Evolutionary conservation across 2,888 invertebrate species (phyloP).

Genomic region (Caenorhabditis afra): DNA sequence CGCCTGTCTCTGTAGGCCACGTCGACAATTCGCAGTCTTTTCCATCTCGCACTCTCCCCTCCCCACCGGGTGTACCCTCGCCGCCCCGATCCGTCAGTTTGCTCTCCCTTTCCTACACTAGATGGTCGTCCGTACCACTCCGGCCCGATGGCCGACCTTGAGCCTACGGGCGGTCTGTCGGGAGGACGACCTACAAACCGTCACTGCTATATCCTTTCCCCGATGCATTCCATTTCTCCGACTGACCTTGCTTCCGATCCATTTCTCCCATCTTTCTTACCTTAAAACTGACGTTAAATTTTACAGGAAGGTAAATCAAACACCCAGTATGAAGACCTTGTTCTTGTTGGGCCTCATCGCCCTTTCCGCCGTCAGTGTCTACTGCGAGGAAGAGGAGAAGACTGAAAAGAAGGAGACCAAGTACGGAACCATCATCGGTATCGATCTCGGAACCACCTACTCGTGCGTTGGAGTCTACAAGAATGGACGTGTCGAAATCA

Average conservation of each 20-base stretch:
- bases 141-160: slow-evolving; percentile 40
- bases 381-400: slow-evolving; percentile 70
- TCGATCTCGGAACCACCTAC: slow-evolving; percentile 81
- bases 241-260: slow-evolving; percentile 27
- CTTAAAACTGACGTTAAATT: slow-evolving; percentile 2
- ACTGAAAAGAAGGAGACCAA: slow-evolving; percentile 73
- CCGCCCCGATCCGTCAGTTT: slow-evolving; percentile 43
- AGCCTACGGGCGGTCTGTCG: slow-evolving; percentile 47
- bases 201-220: slow-evolving; percentile 29
- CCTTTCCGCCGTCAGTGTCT: slow-evolving; percentile 67
- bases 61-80: slow-evolving; percentile 3
- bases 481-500: slow-evolving; percentile 81
- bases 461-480: slow-evolving; percentile 82
- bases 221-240: slow-evolving; percentile 25
- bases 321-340: slow-evolving; percentile 73
- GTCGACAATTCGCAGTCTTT: slow-evolving; percentile 52
- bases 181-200: slow-evolving; percentile 39
- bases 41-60: slow-evolving; percentile 10
- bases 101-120: slow-evolving; percentile 32
- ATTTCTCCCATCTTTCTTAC: slow-evolving; percentile 1
- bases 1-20: slow-evolving; percentile 38
- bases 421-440: slow-evolving; percentile 81
- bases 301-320: slow-evolving; percentile 47
- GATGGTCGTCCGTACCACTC: slow-evolving; percentile 46
- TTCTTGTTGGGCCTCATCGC: slow-evolving; percentile 71